Evolutionary conservation across 1,140 invertebrate genomes (phyloP).

Genomic region (Pygmarrhopalites habei): DNA sequence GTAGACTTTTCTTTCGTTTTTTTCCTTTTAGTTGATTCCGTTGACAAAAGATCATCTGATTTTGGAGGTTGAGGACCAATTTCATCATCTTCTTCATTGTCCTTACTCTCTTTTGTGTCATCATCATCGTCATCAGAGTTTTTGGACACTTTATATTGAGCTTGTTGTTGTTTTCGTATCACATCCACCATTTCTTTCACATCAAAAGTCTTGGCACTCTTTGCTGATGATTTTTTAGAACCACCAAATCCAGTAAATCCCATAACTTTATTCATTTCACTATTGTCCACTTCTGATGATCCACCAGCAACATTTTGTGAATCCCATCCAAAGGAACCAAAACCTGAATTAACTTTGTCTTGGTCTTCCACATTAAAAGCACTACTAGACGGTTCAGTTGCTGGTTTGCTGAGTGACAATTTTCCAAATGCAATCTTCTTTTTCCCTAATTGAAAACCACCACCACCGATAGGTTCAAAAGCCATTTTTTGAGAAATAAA

Average conservation of each 20-base stretch:
- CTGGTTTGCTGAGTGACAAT: neutral
- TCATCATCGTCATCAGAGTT: conserved; percentile 22
- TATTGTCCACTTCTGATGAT: too few species aligned
- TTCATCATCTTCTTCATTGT: conserved; percentile 15
- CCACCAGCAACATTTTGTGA: too few species aligned
- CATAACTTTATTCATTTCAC: conserved; percentile 40
- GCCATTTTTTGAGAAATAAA: too few species aligned
- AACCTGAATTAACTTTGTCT: too few species aligned
- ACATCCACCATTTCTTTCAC: conserved; percentile 27
- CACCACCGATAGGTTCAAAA: too few species aligned
- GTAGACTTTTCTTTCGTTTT: conserved; percentile 40
- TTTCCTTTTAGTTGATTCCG: neutral
- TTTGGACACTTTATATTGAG: neutral
- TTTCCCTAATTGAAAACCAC: too few species aligned
- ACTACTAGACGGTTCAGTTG: neutral
- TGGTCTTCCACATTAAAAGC: neutral
- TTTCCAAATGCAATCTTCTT: conserved; percentile 11
- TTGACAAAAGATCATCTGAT: neutral
- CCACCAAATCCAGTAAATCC: conserved; percentile 42
- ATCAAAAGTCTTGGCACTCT: conserved; percentile 35
- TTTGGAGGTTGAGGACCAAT: too few species aligned
- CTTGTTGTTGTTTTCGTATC: conserved; percentile 30
- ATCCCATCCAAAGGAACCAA: conserved; percentile 7
- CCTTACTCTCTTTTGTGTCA: conserved; percentile 5
- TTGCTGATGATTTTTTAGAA: conserved; percentile 36